Percentiles rank a stretch among this genome's conserved stretches.
These are phyloP conservation scores for Linnaemya vulpina DNA, from an alignment of 2,888 invertebrate genomes.

Conservation along the genomic window DNA sequence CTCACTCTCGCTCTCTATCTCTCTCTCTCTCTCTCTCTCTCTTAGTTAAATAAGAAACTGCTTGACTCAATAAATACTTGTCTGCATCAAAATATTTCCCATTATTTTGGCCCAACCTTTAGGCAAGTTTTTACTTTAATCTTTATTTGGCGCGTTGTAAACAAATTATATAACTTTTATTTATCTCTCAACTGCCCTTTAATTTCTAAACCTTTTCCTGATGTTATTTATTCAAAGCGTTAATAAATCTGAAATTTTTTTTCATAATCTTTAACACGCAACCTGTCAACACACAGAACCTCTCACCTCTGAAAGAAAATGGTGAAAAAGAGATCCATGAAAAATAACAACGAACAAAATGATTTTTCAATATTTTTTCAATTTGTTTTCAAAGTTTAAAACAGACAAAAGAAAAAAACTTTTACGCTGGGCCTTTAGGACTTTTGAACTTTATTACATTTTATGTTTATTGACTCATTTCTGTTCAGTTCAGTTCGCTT, in stretches of 20 bases:
- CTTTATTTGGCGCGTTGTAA: too few species aligned
- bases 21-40: too few species aligned
- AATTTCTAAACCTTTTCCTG: conserved; percentile 19
- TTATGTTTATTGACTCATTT: conserved; percentile 60
- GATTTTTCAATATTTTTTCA: not conserved
- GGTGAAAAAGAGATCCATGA: too few species aligned
- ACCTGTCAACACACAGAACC: conserved; percentile 68
- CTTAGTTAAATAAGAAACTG: too few species aligned
- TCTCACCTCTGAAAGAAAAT: conserved; percentile 67
- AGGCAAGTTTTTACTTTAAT: too few species aligned
- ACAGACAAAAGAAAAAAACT: not conserved
- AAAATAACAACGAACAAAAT: conserved; percentile 14
- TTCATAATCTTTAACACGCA: conserved; percentile 66
- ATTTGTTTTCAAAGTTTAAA: conserved; percentile 34
- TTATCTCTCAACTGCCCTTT: conserved; percentile 22
- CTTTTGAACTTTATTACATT: conserved; percentile 17
- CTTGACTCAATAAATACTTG: too few species aligned
- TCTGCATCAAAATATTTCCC: too few species aligned
- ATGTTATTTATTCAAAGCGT: not conserved
- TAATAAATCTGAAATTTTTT: conserved; percentile 16
- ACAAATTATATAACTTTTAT: too few species aligned
- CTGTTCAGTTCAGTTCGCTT: not conserved
- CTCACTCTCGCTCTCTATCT: too few species aligned
- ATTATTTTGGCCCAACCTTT: too few species aligned
- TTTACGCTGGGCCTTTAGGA: not conserved